These are phyloP conservation scores for Phoeniculus purpureus DNA, from an alignment of 2,797 vertebrate species.

Conservation along the genomic window DNA sequence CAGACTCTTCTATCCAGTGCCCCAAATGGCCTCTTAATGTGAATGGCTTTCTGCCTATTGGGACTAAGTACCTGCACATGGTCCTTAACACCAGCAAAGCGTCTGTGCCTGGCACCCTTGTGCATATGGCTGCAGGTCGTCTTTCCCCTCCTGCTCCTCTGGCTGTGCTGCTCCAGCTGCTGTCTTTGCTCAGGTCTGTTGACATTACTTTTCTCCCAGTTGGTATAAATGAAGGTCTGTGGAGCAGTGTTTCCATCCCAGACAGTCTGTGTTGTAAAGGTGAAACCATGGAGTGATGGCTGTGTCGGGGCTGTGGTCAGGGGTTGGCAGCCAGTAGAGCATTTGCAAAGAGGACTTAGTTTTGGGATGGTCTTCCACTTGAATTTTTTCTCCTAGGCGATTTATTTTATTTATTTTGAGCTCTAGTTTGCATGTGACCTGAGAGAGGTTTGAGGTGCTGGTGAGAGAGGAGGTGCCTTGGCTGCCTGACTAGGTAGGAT, in stretches of 20 bases:
- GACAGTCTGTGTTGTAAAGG: neutral
- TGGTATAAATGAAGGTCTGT: neutral
- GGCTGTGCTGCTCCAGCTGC: rapidly evolving
- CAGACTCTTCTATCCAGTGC: neutral
- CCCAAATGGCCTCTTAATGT: rapidly evolving
- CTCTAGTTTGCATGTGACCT: neutral
- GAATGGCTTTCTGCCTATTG: neutral
- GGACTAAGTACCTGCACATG: neutral
- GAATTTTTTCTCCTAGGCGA: slow-evolving; percentile 17
- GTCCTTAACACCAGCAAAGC: neutral
- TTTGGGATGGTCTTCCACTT: slow-evolving; percentile 17
- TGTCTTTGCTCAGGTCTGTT: neutral
- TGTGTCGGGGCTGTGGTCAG: neutral
- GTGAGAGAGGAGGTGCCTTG: neutral
- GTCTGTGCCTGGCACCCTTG: rapidly evolving
- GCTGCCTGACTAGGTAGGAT: neutral
- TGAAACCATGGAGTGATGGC: neutral
- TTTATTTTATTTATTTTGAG: neutral
- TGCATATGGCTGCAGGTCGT: neutral
- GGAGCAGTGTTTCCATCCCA: neutral
- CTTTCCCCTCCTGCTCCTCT: neutral
- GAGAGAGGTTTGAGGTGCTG: neutral
- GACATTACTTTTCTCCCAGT: neutral
- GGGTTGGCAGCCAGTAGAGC: neutral
- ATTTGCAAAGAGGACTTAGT: neutral